These are phyloP conservation scores for Ceyx cyanopectus DNA, from an alignment of 2,113 vertebrate genomes.

Conservation along the genomic window DNA sequence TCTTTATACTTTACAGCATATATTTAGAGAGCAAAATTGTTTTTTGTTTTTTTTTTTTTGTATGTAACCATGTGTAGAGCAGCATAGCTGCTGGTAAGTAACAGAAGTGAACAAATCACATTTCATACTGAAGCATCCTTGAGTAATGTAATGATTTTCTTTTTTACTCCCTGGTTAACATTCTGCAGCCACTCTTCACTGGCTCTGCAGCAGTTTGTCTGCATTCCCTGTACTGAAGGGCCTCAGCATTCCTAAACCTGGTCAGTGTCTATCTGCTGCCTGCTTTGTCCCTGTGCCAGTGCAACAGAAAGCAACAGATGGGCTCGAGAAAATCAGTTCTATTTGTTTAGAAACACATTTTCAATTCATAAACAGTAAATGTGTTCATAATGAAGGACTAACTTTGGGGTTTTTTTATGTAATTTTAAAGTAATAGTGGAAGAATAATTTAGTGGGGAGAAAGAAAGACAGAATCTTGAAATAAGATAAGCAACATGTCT, in stretches of 20 bases:
- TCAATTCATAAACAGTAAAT: conserved; percentile 32
- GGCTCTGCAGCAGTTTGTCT: not conserved
- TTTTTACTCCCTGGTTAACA: not conserved
- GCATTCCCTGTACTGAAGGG: not conserved
- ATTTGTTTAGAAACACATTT: conserved; percentile 61
- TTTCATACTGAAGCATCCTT: not conserved
- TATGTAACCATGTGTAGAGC: not conserved
- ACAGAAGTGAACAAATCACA: not conserved
- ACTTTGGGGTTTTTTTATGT: not conserved
- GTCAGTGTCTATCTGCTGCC: not conserved
- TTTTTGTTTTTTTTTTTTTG: not conserved
- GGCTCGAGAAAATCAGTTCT: not conserved
- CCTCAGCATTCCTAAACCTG: not conserved
- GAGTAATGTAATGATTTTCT: not conserved
- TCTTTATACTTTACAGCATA: not conserved
- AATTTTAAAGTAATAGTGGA: not conserved
- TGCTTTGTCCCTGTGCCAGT: conserved; percentile 11
- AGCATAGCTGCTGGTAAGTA: not conserved
- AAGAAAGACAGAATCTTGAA: not conserved
- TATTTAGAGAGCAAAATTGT: not conserved
- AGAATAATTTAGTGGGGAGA: not conserved
- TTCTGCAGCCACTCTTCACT: not conserved
- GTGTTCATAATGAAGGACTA: not conserved
- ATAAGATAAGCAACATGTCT: not conserved
- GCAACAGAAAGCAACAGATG: conserved; percentile 22